Base-by-base conservation (phyloP, 2,113 vertebrate genomes). In the Alaudala cheleensis region DNA sequence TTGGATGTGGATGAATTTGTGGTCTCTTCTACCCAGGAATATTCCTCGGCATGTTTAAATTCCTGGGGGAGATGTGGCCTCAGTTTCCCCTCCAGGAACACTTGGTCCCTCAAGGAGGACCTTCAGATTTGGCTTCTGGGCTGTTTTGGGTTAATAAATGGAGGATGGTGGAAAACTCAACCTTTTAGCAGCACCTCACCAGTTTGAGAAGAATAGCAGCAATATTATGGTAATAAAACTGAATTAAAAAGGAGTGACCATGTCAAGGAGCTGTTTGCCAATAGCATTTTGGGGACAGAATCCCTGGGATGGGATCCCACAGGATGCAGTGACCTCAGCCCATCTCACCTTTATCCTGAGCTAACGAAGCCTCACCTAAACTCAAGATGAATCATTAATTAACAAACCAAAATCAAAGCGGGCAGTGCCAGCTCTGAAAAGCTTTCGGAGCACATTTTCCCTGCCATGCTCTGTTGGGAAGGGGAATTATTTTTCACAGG, bases 201-300 rank as follows among this genome's bases (percentile, higher is more conserved):
- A 6, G 5, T 64, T 60, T 4, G 60, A 40, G 31, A 65, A 42
- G 12, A 12, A 9, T 26, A 39, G 14, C 5, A 10, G 16, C 4
- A 10, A 16, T 37, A 40, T 3, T 0, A 0, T 33, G 29, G 4
- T 22, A 39, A 22, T 66, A 42, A 74, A 86, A 22, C 7, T 3
- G 44, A 56, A 66, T 70, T 69, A 2, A 73, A 74, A 86, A 64
- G 16, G 22, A 72, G 14, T 16, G 14, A 11, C 28, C 7, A 1
- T 6, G 10, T 56, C 51, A 37, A 67, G 42, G 60, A 89, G 29
- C 34, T 21, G 11, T 70, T 82, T 51, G 34, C 45, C 3, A 10
- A 4, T 19, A 39, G 21, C 8, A 12, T 70, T 86, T 34, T 86
- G 42, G 66, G 42, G 26, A 25, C 56, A 39, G 56, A n/a, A 45